Base-by-base conservation (phyloP, 1,140 invertebrate species). In the Drosophila yakuba region DNA sequence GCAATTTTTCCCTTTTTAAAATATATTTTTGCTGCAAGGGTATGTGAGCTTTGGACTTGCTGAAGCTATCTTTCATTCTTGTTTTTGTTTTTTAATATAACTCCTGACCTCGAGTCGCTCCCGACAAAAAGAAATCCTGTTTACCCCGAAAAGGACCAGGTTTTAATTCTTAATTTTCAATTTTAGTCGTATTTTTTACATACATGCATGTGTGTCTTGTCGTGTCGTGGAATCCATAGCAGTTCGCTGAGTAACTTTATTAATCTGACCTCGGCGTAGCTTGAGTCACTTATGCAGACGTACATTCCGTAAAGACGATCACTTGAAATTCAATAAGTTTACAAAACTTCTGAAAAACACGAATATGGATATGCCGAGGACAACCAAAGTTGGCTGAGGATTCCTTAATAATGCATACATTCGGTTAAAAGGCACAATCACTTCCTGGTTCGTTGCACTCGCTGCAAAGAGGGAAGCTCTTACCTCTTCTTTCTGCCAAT, bases 371-470 rank as follows among this genome's bases (percentile, higher is more conserved):
- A 36, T 12, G 35, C 15, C 68, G 58, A 73, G 69, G 47, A 25
- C 44, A 35, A 8, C 47, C 39, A 32, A 20, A 35, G 23, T n/a
- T 38, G 38, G 8, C n/a, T 28, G 47, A 15, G 38, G 35, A 28
- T 43, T 12, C 20, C 36, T 10, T 39, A 48, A 57, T 69, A 47
- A 56, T 43, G 36, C 25, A 23, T 10, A 10, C 32, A 32, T 10
- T 32, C 7, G 2, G 32, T 32, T 62, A 23, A 39, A 38, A 38
- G 43, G 35, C 12, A 48, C 45, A 50, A 71, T 57, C 39, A 44
- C 59, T 80, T 80, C 78, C 78, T 56, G 78, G 78, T 80, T 80
- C 72, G 64, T 55, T 80, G 78, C 48, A 48, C 61, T 66, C 57
- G 32, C 35, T 11, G 12, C 35, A 14, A 28, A 48, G 28, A 54